Percentiles rank a stretch among this genome's conserved stretches.
Evolutionary conservation across 1,140 invertebrate species (phyloP).

Genomic region (Trypoxylus dichotomus): DNA sequence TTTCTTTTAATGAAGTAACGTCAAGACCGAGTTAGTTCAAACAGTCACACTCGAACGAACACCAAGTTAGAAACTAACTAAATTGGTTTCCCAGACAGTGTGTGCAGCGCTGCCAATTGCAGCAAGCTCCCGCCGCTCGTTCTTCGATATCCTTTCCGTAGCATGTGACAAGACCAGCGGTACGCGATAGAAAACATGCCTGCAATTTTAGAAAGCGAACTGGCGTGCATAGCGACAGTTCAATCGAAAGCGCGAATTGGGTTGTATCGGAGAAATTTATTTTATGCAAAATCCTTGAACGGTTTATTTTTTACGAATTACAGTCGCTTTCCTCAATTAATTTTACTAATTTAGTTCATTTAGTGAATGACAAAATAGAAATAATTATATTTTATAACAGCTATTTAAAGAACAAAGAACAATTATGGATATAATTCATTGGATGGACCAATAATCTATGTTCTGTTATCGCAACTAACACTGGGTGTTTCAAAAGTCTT

Average conservation of each 20-base stretch:
- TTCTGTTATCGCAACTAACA: no score
- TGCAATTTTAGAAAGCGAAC: not conserved
- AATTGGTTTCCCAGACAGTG: constrained; percentile 17
- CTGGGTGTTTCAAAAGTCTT: no score
- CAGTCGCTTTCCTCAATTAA: no score
- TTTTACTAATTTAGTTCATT: no score
- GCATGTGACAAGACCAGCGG: not conserved
- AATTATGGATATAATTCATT: no score
- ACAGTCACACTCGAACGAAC: constrained; percentile 26
- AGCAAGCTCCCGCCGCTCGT: not conserved
- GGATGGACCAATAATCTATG: no score
- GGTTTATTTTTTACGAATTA: no score
- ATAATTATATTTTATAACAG: no score
- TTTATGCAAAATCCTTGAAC: no score
- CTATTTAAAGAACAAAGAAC: no score
- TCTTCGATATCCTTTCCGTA: not conserved
- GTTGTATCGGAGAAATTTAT: not conserved
- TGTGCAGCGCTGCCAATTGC: constrained; percentile 23
- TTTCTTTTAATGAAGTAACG: constrained; percentile 30
- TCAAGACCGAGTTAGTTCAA: constrained; percentile 28
- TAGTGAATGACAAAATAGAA: no score
- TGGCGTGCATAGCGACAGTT: not conserved
- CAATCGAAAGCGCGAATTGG: not conserved
- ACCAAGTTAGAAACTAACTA: constrained; percentile 28
- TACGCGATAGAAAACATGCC: not conserved